Base-by-base conservation (phyloP, 2,888 invertebrate genomes). In the Drosophila villosipedis region DNA sequence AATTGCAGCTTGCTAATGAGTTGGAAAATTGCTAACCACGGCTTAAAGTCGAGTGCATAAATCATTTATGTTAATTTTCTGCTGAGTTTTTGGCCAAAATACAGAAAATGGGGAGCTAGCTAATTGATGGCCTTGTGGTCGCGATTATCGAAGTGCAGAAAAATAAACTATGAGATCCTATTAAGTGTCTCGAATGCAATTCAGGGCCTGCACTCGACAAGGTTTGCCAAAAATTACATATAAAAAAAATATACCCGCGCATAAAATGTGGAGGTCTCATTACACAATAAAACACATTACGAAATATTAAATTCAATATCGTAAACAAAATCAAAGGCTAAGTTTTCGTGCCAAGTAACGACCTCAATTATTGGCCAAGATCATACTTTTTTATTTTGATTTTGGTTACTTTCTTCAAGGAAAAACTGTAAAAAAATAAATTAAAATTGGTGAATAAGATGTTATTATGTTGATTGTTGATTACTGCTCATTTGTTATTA, bases 391-490 rank as follows among this genome's bases (percentile, higher is more conserved):
- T 10, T 37, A 64, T 54, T 73, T 58, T 41, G 14, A 25, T 62
- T 67, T 71, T 57, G 49, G 50, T 66, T 54, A 80, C 84, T 85
- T 85, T 85, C 90, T 80, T 87, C 79, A 89, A 89, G 73, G 73
- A 78, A 89, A 89, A 70, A 58, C 58, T 43, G 63, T 59, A 19
- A 61, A 49, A 49, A 59, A 54, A 72, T 53, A 68, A 54, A 67
- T 59, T 53, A 9, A 75, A 65, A 73, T 68, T 68, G 66, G 31
- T 50, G 58, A 64, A 50, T 63, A 62, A 77, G 67, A 65, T 81
- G 76, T 53, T 68, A 77, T 80, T 72, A 72, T 67, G 57, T 60
- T 58, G 64, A 69, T 77, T 65, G 65, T 37, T 72, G 53, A 58
- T 72, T 72, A 35, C 53, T 52, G 68, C 60, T 66, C 57, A 50